Percentiles rank a stretch among this genome's conserved stretches.
These are phyloP conservation scores for Dreissena polymorpha DNA, from an alignment of 1,140 invertebrate genomes.

Conservation along the genomic window DNA sequence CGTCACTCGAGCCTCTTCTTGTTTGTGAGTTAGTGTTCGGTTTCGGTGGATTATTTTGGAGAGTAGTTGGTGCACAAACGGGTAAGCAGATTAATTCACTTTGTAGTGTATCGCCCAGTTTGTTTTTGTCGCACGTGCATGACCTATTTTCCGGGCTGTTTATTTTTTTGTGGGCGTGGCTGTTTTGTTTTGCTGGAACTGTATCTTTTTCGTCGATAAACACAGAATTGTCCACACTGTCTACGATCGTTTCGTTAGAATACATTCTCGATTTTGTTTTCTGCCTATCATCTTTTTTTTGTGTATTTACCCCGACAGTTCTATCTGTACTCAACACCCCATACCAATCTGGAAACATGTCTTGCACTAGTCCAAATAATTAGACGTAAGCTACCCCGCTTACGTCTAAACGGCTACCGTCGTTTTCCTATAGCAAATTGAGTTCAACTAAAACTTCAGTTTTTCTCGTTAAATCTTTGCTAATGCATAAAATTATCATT, in stretches of 20 bases:
- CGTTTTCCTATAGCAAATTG: too few relatives aligned
- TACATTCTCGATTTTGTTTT: background rate
- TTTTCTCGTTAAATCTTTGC: too few relatives aligned
- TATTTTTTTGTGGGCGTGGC: background rate
- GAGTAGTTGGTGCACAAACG: background rate
- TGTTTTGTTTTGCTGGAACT: background rate
- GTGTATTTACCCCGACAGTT: background rate
- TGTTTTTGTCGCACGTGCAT: background rate
- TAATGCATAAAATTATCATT: too few relatives aligned
- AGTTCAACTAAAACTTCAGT: too few relatives aligned
- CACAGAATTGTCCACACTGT: background rate
- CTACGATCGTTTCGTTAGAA: background rate
- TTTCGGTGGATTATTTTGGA: background rate
- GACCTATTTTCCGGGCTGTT: background rate
- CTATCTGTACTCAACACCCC: conserved; percentile 3
- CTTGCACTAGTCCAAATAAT: too few relatives aligned
- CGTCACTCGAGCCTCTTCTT: background rate
- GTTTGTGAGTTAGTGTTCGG: background rate
- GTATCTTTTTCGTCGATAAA: background rate
- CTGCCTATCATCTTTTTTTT: background rate
- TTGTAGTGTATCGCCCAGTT: background rate
- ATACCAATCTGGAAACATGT: conserved; percentile 38
- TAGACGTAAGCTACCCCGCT: too few relatives aligned
- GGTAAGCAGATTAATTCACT: background rate
- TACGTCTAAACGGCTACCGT: too few relatives aligned